A percentile compares a stretch with the other conserved stretches of the same genome.
Conservation (phyloP, 1,140 invertebrate genomes). For the Drosophila leontia region DNA sequence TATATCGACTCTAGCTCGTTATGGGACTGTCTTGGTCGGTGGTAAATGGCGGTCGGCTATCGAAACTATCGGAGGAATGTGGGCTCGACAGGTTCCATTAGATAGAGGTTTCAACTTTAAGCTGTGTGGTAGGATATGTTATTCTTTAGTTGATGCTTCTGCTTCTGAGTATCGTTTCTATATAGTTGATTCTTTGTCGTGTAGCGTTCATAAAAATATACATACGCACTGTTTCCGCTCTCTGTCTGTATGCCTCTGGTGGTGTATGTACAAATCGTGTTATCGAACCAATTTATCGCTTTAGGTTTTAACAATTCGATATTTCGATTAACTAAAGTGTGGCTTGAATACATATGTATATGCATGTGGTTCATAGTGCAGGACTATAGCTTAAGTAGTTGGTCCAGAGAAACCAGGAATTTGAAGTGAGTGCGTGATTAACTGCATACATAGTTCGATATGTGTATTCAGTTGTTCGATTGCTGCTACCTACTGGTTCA, state of each 20-base stretch:
- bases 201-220: slow-evolving; percentile 49
- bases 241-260: slow-evolving; percentile 8
- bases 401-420: slow-evolving; percentile 49
- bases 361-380: slow-evolving; percentile 16
- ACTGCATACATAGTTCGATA: slow-evolving; percentile 1
- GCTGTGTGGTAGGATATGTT: slow-evolving; percentile 68
- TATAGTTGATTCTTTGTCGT: slow-evolving; percentile 43
- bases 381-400: slow-evolving; percentile 55
- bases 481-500: slow-evolving; percentile 23
- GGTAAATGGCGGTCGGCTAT: slow-evolving; percentile 3
- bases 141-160: slow-evolving; percentile 35
- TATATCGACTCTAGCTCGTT: not conserved
- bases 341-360: not conserved
- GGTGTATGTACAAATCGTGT: slow-evolving; percentile 48
- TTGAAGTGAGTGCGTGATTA: slow-evolving; percentile 12
- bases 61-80: slow-evolving; percentile 29
- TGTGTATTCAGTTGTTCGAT: slow-evolving; percentile 5
- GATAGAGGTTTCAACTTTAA: slow-evolving; percentile 40
- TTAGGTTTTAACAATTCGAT: not conserved
- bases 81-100: slow-evolving; percentile 11
- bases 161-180: slow-evolving; percentile 44
- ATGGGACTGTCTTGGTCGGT: not conserved
- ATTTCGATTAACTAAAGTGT: slow-evolving; percentile 2
- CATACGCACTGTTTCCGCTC: slow-evolving; percentile 14
- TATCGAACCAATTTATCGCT: slow-evolving; percentile 10